These are phyloP conservation scores for Calliopum simillimum DNA, from an alignment of 2,888 invertebrate species.

Conservation along the genomic window DNA sequence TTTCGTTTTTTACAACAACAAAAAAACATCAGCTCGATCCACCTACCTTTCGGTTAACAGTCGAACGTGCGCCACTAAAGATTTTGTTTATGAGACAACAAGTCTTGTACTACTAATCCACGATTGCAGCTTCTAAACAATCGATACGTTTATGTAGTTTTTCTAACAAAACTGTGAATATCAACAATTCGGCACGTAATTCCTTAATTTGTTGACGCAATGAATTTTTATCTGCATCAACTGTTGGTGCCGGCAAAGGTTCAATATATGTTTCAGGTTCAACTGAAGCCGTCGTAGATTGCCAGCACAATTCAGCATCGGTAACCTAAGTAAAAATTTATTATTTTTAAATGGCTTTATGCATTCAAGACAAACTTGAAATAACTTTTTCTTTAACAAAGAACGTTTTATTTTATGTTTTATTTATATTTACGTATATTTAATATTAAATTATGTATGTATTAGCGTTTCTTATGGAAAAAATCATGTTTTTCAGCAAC, in stretches of 20 bases:
- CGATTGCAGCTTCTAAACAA: conserved; percentile 37
- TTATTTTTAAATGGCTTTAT: too few relatives aligned
- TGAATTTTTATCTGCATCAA: not conserved
- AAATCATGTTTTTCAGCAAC: too few relatives aligned
- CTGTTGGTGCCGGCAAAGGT: not conserved
- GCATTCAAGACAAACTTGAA: too few relatives aligned
- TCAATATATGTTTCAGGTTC: not conserved
- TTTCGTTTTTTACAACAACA: not conserved
- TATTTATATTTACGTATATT: too few relatives aligned
- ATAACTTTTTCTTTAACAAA: too few relatives aligned
- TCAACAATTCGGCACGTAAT: conserved; percentile 30
- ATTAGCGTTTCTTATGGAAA: too few relatives aligned
- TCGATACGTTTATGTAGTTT: conserved; percentile 38
- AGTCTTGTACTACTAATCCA: not conserved
- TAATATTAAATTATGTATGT: too few relatives aligned
- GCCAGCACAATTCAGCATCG: conserved; percentile 33
- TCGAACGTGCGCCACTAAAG: conserved; percentile 95
- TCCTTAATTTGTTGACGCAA: conserved; percentile 15
- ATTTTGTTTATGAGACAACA: conserved; percentile 27
- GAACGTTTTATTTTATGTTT: too few relatives aligned
- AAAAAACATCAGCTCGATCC: conserved; percentile 89
- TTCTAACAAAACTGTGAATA: conserved; percentile 41
- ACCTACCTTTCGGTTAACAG: conserved; percentile 99
- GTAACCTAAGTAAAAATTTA: conserved; percentile 7
- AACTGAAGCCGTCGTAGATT: not conserved